Evolutionary conservation across 1,140 invertebrate species (phyloP), one percentile per base, ranked within the genome.

Genomic region (Metaphire vulgaris): DNA sequence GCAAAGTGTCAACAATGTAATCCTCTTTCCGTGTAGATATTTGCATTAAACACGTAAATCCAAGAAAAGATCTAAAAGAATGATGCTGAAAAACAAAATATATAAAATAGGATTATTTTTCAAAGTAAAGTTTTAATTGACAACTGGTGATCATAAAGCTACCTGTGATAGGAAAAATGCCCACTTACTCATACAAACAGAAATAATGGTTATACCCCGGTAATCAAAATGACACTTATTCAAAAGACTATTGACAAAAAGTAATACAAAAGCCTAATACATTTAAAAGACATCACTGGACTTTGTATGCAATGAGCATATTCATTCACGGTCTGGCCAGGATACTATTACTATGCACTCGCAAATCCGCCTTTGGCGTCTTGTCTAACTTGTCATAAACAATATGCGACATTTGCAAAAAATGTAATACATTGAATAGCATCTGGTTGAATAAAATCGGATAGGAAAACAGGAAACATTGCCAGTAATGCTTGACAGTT

Each of bases 1-100:
- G 85, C 2, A 99, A 84, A 0, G 95, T 91, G 84, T 99, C 97
- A 32, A 99, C 89, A 12, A 99, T 88, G 83, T 93, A 99, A 87
- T 99, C 97, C 26, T 90, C 90, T 30, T 89, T 87, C 41, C 88
- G 81, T 0, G 95, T 97, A 0, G 95, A 96, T 80, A 99, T 94
- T 87, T 99, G 97, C 85, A 98, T 91, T 0, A 98, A 86, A 85
- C 96, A 98, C 0, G 95, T 96, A 65, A 92, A 15, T 91, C 97
- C 89, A 90, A 90, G 78, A 82, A 91, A 95, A 1, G 90, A 89
- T 77, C 93, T 87, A 81, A 94, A 95, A 0, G 90, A 91, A 85
- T 96, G 93, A 87, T 94, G 92, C 88, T 90, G 80, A 15, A 84
- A 33, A 28, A 29, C 1, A 26, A 32, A 15, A n/a, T 72, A 0